phyloP scores from a whole-genome alignment of 2,797 vertebrate species.

The Fundulus diaphanus region DNA sequence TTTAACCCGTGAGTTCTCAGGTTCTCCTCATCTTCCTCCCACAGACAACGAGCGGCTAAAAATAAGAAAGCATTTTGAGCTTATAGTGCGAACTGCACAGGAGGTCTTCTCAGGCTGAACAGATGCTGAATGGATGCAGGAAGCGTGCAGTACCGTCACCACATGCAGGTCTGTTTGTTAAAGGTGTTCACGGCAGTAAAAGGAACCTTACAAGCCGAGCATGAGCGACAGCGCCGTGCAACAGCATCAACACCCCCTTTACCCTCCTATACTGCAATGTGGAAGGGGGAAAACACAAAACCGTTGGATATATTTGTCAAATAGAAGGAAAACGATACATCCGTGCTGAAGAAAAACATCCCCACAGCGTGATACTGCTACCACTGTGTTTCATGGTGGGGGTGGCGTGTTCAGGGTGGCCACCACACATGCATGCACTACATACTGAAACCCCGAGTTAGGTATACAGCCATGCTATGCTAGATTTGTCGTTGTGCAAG shows the following conservation, averaged over 20 bases:
- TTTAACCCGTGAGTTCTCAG: conserved; percentile 34
- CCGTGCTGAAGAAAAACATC: background rate
- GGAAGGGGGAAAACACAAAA: background rate
- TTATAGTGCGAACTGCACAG: conserved; percentile 16
- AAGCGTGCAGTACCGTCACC: background rate
- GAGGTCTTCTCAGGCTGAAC: conserved; percentile 20
- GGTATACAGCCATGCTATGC: too few relatives aligned
- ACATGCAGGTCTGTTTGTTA: conserved; percentile 30
- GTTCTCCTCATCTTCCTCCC: conserved; percentile 38
- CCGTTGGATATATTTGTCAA: too few relatives aligned
- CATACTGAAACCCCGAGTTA: too few relatives aligned
- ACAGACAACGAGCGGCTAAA: conserved; percentile 7
- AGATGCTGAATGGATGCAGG: background rate
- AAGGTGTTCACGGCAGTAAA: conserved; percentile 23
- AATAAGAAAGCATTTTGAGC: conserved; percentile 3
- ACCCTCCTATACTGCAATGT: background rate
- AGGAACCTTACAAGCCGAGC: background rate
- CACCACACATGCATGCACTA: too few relatives aligned
- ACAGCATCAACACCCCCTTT: too few relatives aligned
- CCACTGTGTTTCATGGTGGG: background rate
- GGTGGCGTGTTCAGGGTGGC: too few relatives aligned
- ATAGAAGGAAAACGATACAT: background rate
- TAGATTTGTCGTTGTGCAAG: too few relatives aligned
- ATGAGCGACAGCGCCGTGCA: background rate
- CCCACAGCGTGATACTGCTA: background rate